These are phyloP conservation scores for Drosophila fungiperda DNA, from an alignment of 2,888 invertebrate species.

Conservation along the genomic window DNA sequence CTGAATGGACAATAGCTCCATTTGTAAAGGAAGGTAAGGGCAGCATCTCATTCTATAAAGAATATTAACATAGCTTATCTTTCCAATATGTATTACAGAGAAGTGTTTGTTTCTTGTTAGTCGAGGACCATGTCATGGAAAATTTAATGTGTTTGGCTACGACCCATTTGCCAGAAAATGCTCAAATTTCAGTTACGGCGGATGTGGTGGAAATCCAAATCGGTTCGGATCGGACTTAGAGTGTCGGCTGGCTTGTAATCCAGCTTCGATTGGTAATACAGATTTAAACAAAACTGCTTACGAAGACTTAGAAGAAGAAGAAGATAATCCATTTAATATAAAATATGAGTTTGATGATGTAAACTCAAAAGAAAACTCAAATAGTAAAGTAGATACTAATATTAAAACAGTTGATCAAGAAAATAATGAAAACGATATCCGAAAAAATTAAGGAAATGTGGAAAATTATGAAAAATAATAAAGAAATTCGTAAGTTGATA, in stretches of 20 bases:
- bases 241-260: conserved; percentile 38
- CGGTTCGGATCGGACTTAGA: conserved; percentile 21
- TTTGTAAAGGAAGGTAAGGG: conserved; percentile 22
- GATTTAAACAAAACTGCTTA: neutral
- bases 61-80: neutral
- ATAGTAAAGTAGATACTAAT: neutral
- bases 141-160: conserved; percentile 19
- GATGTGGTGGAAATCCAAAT: conserved; percentile 65
- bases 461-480: neutral
- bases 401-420: neutral
- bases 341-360: neutral
- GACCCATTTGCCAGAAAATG: conserved; percentile 36
- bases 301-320: neutral
- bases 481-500: neutral
- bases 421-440: neutral
- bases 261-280: neutral
- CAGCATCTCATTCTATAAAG: neutral
- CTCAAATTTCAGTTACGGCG: conserved; percentile 37
- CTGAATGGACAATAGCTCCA: neutral
- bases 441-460: neutral
- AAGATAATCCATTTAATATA: neutral
- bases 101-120: conserved; percentile 29
- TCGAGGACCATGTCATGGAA: conserved; percentile 34
- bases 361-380: neutral
- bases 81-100: conserved; percentile 11